Conservation (phyloP, 2,113 vertebrate genomes). For the Datnioides undecimradiatus region DNA sequence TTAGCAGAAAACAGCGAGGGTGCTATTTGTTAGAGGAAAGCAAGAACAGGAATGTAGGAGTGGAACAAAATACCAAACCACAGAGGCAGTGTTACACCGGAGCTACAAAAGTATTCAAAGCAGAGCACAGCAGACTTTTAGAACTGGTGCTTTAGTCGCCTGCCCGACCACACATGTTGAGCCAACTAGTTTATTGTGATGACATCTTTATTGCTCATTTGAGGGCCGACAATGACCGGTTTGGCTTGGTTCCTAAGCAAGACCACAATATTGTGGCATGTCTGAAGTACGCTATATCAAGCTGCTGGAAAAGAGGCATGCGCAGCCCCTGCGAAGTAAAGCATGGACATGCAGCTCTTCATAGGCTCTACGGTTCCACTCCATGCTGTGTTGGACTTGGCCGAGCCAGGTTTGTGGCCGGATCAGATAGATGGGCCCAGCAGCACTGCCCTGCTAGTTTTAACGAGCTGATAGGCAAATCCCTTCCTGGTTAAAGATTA, state of each 20-base stretch:
- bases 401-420: conserved; percentile 63
- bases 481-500: conserved; percentile 87
- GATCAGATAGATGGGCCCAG: conserved; percentile 74
- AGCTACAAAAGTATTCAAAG: conserved; percentile 32
- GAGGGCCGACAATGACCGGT: conserved; percentile 46
- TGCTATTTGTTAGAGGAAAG: conserved; percentile 35
- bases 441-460: conserved; percentile 77
- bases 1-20: conserved; percentile 25
- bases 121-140: conserved; percentile 21
- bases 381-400: conserved; percentile 29
- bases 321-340: conserved; percentile 10
- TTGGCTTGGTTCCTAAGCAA: conserved; percentile 43
- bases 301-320: conserved; percentile 29
- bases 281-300: conserved; percentile 18
- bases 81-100: conserved; percentile 24
- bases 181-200: conserved; percentile 44
- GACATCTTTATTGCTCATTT: conserved; percentile 62
- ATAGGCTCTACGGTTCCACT: conserved; percentile 16
- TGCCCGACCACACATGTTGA: conserved; percentile 40
- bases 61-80: conserved; percentile 58
- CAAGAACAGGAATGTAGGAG: conserved; percentile 59
- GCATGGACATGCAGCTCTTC: background rate
- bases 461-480: conserved; percentile 87
- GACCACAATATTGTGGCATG: conserved; percentile 23
- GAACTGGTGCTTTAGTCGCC: conserved; percentile 20